Evolutionary conservation across 2,113 vertebrate species (phyloP).

Genomic region (Gyps fulvus): DNA sequence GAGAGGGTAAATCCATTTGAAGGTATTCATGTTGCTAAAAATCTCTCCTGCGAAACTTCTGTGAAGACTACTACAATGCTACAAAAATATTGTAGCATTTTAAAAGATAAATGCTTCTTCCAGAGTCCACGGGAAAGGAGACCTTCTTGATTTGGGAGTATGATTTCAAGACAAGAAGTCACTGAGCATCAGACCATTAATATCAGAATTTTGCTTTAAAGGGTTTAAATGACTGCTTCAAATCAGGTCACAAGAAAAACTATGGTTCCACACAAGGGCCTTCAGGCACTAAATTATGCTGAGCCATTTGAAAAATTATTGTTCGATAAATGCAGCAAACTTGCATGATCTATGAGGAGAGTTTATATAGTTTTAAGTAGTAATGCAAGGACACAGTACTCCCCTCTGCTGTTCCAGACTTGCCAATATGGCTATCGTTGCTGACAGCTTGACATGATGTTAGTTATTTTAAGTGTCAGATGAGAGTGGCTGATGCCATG

Average conservation of each 20-base stretch:
- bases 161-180: neutral
- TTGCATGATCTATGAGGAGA: neutral
- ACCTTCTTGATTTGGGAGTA: neutral
- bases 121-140: neutral
- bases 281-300: neutral
- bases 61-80: neutral
- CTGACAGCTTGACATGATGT: slow-evolving; percentile 68
- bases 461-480: slow-evolving; percentile 72
- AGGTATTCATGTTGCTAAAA: neutral
- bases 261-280: neutral
- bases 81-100: neutral
- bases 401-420: slow-evolving; percentile 42
- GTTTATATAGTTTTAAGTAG: slow-evolving; percentile 36
- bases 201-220: neutral
- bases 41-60: neutral
- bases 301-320: neutral
- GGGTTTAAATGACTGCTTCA: neutral
- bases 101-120: neutral
- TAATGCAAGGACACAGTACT: neutral
- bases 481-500: slow-evolving; percentile 63
- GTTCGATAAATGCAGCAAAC: neutral
- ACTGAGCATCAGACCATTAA: neutral
- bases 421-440: slow-evolving; percentile 62
- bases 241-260: neutral
- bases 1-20: neutral